Percentiles rank a stretch among this genome's conserved stretches.
Evolutionary conservation across 2,888 invertebrate genomes (phyloP).

Genomic region (Aleiodes alternator): DNA sequence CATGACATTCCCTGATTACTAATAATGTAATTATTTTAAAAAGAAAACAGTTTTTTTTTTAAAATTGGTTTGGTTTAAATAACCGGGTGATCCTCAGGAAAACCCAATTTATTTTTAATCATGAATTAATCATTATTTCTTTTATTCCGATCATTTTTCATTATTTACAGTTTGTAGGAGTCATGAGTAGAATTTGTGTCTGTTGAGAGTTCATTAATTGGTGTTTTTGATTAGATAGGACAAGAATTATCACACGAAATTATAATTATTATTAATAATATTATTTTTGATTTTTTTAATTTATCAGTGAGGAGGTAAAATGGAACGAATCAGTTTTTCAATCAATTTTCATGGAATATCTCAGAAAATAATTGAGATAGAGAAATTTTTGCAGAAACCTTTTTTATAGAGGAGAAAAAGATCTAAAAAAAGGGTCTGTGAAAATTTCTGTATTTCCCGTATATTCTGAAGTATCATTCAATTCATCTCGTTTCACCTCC

Average conservation of each 20-base stretch:
- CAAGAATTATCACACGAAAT: neutral
- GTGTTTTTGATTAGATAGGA: neutral
- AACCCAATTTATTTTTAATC: conserved; percentile 14
- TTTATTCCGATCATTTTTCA: neutral
- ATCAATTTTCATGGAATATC: too few species aligned
- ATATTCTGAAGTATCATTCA: too few species aligned
- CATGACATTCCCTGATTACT: conserved; percentile 69
- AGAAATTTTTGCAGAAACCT: too few species aligned
- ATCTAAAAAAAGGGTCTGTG: too few species aligned
- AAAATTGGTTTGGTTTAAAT: conserved; percentile 53
- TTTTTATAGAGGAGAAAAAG: too few species aligned
- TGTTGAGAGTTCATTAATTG: neutral
- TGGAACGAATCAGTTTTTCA: too few species aligned
- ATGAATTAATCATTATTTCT: conserved; percentile 7
- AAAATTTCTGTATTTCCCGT: too few species aligned
- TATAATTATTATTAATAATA: neutral
- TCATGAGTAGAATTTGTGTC: conserved; percentile 12
- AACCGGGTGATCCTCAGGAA: conserved; percentile 56
- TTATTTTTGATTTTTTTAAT: too few species aligned
- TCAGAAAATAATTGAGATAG: too few species aligned
- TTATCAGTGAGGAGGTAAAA: too few species aligned
- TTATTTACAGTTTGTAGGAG: conserved; percentile 15
- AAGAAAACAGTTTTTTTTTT: conserved; percentile 64
- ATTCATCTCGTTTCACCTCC: neutral
- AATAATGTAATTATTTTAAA: conserved; percentile 71